These are phyloP conservation scores for Platyrinchus mystaceus DNA, from an alignment of 2,797 vertebrate species.

Conservation along the genomic window DNA sequence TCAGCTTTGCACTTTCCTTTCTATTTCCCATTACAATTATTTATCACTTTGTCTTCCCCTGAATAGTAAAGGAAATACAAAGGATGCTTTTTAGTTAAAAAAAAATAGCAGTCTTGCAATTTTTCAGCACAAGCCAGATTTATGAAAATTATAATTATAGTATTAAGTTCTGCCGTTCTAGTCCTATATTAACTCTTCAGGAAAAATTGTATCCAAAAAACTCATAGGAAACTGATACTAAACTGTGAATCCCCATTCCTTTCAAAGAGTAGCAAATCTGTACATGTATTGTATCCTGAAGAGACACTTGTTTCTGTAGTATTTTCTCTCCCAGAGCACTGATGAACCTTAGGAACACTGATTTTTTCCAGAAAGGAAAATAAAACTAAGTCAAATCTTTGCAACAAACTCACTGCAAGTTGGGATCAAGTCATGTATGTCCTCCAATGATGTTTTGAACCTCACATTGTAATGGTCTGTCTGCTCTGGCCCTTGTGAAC, in stretches of 20 bases:
- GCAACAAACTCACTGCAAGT: background rate
- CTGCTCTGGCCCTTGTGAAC: background rate
- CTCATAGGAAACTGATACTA: background rate
- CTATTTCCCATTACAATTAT: background rate
- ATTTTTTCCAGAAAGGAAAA: background rate
- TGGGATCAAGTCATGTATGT: background rate
- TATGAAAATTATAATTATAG: slow-evolving; percentile 5
- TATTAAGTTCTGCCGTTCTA: slow-evolving; percentile 7
- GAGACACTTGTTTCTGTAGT: background rate
- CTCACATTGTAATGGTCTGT: background rate
- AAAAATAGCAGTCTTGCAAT: background rate
- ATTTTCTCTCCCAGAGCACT: background rate
- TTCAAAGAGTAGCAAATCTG: background rate
- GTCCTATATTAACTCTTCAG: background rate
- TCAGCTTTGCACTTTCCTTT: background rate
- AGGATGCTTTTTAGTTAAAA: background rate
- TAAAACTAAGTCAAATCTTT: background rate
- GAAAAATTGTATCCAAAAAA: background rate
- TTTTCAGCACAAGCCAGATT: slow-evolving; percentile 6
- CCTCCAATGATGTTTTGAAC: background rate
- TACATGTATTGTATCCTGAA: background rate
- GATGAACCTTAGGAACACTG: background rate
- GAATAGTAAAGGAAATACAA: background rate
- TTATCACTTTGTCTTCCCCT: background rate
- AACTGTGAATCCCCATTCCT: background rate